A percentile compares a stretch with the other conserved stretches of the same genome.
Evolutionary conservation across 2,888 invertebrate genomes (phyloP).

Genomic region (Cancer borealis): DNA sequence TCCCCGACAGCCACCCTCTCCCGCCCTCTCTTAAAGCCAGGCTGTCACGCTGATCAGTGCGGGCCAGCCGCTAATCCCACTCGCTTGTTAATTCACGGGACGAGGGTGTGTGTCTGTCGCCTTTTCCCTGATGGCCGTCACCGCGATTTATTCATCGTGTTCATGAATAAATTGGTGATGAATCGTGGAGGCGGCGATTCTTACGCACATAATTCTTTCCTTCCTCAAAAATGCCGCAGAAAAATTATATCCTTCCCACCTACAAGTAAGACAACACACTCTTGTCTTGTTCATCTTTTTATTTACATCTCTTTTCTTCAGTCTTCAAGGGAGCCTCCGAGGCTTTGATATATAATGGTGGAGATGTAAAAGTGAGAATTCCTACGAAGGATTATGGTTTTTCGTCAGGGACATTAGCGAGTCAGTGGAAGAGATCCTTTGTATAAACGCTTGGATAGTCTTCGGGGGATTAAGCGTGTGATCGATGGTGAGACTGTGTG

Average conservation of each 20-base stretch:
- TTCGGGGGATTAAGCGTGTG: conserved; percentile 27
- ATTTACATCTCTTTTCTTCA: conserved; percentile 13
- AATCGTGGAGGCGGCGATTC: not conserved
- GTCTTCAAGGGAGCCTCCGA: conserved; percentile 2
- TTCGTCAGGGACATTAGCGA: conserved; percentile 14
- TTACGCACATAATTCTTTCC: not conserved
- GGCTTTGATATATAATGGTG: not conserved
- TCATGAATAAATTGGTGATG: conserved; percentile 18
- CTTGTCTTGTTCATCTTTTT: not conserved
- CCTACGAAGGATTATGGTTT: not conserved
- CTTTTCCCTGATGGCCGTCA: not conserved
- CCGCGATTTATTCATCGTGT: conserved; percentile 1
- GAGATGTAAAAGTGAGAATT: not conserved
- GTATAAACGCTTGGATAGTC: conserved; percentile 26
- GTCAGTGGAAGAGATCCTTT: not conserved
- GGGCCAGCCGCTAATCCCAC: not conserved
- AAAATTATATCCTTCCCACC: conserved; percentile 17
- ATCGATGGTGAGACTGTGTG: conserved; percentile 34
- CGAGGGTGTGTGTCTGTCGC: conserved; percentile 6
- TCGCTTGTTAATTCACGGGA: not conserved
- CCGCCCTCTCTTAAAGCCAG: conserved; percentile 10
- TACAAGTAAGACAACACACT: not conserved
- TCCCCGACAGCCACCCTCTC: not conserved
- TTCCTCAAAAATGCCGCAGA: not conserved
- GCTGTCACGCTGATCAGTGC: conserved; percentile 13